phyloP scores from a whole-genome alignment of 2,113 vertebrate genomes.

The Gymnobelideus leadbeateri region DNA sequence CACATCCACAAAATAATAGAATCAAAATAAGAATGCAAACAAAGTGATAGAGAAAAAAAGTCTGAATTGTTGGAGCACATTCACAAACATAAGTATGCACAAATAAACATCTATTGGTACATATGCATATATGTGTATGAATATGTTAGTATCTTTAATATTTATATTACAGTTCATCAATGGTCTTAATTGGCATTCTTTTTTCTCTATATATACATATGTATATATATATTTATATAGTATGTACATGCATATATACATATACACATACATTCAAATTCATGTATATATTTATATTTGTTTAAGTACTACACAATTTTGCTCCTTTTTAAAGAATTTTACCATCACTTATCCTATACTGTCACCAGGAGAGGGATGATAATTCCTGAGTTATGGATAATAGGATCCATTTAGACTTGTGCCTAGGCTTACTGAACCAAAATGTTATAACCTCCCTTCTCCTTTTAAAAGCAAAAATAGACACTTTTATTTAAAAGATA shows the following conservation, averaged over 20 bases:
- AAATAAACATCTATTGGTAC: neutral
- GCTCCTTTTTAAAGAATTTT: neutral
- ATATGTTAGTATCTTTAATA: neutral
- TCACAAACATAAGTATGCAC: neutral
- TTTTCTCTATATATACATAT: neutral
- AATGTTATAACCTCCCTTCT: neutral
- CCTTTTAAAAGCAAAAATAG: neutral
- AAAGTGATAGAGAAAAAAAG: neutral
- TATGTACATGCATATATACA: too few species aligned
- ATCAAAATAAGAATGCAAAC: neutral
- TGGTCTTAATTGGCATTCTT: neutral
- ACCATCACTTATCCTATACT: neutral
- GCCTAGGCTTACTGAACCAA: neutral
- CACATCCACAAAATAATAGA: neutral
- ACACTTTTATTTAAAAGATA: neutral
- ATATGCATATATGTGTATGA: neutral
- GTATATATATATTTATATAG: too few species aligned
- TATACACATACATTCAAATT: too few species aligned
- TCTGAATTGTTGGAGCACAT: neutral
- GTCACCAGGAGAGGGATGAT: neutral
- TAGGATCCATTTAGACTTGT: neutral
- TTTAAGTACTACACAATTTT: neutral
- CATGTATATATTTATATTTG: neutral
- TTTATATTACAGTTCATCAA: neutral
- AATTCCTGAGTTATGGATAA: neutral